phyloP scores from a whole-genome alignment of 2,113 vertebrate genomes.

The Struthidea cinerea region DNA sequence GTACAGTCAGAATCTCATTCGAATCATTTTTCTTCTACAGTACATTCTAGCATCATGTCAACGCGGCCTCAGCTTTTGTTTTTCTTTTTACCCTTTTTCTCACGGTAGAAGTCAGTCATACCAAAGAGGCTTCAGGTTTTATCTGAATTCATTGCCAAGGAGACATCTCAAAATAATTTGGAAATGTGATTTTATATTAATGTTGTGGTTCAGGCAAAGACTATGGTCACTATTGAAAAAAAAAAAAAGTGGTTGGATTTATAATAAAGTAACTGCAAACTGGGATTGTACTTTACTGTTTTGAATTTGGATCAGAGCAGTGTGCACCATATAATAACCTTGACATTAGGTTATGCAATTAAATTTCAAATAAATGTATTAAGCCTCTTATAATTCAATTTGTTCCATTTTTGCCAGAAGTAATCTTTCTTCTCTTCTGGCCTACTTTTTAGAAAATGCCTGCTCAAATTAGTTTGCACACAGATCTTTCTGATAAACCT shows the following conservation, averaged over 20 bases:
- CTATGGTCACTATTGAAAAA: not conserved
- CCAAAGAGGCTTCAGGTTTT: not conserved
- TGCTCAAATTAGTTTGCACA: constrained; percentile 27
- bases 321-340: not conserved
- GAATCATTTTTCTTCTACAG: accelerated
- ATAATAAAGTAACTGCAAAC: constrained; percentile 25
- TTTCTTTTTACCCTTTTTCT: not conserved
- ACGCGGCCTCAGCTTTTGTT: not conserved
- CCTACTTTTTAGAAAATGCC: constrained; percentile 41
- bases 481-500: constrained; percentile 48
- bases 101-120: not conserved
- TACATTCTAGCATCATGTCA: not conserved
- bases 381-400: constrained; percentile 57
- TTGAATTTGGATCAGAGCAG: not conserved
- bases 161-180: not conserved
- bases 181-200: not conserved
- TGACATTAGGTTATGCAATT: constrained; percentile 43
- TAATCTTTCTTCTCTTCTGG: constrained; percentile 32
- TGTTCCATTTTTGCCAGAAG: constrained; percentile 46
- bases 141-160: not conserved
- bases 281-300: not conserved
- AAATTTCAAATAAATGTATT: constrained; percentile 49
- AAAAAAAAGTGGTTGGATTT: not conserved
- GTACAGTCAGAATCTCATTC: not conserved
- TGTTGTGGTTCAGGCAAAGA: not conserved